Percentiles rank a stretch among this genome's conserved stretches.
These are phyloP conservation scores for Lasiurus cinereus DNA, from an alignment of 2,113 vertebrate species.

Conservation along the genomic window DNA sequence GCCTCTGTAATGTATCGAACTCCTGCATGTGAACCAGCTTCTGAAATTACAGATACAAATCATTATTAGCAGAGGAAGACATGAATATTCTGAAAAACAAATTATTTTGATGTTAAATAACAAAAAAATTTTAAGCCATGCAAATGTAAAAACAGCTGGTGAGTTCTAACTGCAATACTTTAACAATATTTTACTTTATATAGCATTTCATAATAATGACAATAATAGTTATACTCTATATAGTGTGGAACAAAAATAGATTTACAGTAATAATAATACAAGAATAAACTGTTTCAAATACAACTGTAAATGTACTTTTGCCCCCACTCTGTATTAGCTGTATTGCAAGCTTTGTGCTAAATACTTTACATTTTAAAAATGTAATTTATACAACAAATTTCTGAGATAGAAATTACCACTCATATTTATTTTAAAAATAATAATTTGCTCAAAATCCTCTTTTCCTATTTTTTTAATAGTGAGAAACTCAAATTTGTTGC, in stretches of 20 bases:
- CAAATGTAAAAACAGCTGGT: background rate
- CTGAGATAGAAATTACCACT: slow-evolving; percentile 46
- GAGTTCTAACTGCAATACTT: slow-evolving; percentile 27
- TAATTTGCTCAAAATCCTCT: slow-evolving; percentile 46
- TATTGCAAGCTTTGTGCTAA: slow-evolving; percentile 13
- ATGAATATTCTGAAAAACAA: slow-evolving; percentile 24
- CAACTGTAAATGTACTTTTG: background rate
- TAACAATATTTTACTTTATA: slow-evolving; percentile 34
- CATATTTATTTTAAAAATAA: slow-evolving; percentile 5
- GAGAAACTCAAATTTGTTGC: slow-evolving; percentile 31
- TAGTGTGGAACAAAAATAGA: background rate
- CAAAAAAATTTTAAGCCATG: background rate
- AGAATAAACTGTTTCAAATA: background rate
- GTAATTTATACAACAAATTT: slow-evolving; percentile 13
- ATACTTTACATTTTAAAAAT: slow-evolving; percentile 40
- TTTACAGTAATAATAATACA: background rate
- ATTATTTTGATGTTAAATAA: slow-evolving; percentile 27
- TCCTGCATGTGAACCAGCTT: slow-evolving; percentile 82
- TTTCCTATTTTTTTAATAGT: slow-evolving; percentile 8
- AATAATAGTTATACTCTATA: background rate
- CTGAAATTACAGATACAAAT: slow-evolving; percentile 85
- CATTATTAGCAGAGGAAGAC: slow-evolving; percentile 47
- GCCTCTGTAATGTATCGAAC: slow-evolving; percentile 91
- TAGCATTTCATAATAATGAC: slow-evolving; percentile 25
- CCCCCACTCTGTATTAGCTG: background rate